Conservation (phyloP, 2,888 invertebrate species). For the Psylliodes chrysocephalus region DNA sequence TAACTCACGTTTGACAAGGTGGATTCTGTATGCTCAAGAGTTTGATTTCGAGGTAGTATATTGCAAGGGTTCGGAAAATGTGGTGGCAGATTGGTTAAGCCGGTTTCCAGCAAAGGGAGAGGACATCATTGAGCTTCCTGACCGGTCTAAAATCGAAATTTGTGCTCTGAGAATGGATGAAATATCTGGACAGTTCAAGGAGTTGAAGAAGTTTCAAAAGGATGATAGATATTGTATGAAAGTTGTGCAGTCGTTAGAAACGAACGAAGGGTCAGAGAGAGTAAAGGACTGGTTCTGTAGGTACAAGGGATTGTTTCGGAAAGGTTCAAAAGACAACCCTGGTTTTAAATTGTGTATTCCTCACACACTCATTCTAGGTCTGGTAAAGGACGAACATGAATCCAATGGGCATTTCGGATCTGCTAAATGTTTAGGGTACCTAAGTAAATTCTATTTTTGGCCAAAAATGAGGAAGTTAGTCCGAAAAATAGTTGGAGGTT, state of each 20-base stretch:
- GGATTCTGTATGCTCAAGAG: slow-evolving; percentile 30
- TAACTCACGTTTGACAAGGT: slow-evolving; percentile 21
- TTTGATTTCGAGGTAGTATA: slow-evolving; percentile 19
- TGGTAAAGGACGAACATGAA: slow-evolving; percentile 19
- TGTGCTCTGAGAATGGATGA: not conserved
- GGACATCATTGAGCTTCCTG: not conserved
- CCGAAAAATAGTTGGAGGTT: slow-evolving; percentile 12
- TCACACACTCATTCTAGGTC: not conserved
- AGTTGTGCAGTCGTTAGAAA: no score
- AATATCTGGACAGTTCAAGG: no score
- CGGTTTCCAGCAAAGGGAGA: slow-evolving; percentile 19
- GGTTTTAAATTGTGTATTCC: slow-evolving; percentile 22
- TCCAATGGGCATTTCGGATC: slow-evolving; percentile 28
- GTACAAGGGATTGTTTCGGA: slow-evolving; percentile 7
- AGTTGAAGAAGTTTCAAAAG: no score
- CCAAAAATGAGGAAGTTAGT: slow-evolving; percentile 17
- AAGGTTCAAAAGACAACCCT: not conserved
- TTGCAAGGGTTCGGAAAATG: slow-evolving; percentile 20
- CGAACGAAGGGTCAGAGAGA: no score
- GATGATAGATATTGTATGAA: no score
- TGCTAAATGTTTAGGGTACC: slow-evolving; percentile 7
- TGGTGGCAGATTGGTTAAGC: slow-evolving; percentile 27
- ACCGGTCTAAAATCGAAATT: not conserved
- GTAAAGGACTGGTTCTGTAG: slow-evolving; percentile 10
- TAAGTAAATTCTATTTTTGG: slow-evolving; percentile 11